Conservation (phyloP, 1,140 invertebrate species). For the Brachionus manjavacas region DNA sequence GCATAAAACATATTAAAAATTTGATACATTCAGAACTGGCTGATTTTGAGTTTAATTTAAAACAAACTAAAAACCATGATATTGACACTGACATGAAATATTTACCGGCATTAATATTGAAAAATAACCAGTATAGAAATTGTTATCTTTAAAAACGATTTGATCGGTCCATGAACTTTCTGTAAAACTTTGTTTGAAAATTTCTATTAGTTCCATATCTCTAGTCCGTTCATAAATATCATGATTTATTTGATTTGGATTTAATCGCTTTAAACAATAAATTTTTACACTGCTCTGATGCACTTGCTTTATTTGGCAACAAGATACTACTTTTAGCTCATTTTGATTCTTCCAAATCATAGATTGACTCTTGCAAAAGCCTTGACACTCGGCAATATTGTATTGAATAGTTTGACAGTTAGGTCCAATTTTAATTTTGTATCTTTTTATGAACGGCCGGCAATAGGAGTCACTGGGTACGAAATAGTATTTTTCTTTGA, state of each 20-base stretch:
- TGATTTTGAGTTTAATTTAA: background rate
- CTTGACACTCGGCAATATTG: slow-evolving; percentile 25
- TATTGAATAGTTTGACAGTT: slow-evolving; percentile 20
- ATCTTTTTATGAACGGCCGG: background rate
- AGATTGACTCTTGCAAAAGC: slow-evolving; percentile 34
- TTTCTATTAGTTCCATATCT: background rate
- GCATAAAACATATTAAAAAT: background rate
- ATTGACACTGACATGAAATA: background rate
- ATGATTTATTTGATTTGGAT: background rate
- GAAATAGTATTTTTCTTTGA: background rate
- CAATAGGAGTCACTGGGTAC: background rate
- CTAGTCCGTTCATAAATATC: background rate
- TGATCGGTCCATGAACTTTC: slow-evolving; percentile 7
- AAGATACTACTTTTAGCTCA: slow-evolving; percentile 6
- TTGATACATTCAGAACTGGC: background rate
- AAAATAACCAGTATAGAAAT: slow-evolving; percentile 11
- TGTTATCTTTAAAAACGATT: background rate
- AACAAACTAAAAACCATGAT: background rate
- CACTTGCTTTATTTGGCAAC: background rate
- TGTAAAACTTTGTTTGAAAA: slow-evolving; percentile 5
- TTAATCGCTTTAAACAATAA: background rate
- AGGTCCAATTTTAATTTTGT: background rate
- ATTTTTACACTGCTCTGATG: background rate
- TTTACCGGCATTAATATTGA: background rate
- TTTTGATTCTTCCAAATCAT: slow-evolving; percentile 31